Percentiles rank a stretch among this genome's conserved stretches.
These are phyloP conservation scores for Hypomecis punctinalis DNA, from an alignment of 2,888 invertebrate genomes.

Conservation along the genomic window DNA sequence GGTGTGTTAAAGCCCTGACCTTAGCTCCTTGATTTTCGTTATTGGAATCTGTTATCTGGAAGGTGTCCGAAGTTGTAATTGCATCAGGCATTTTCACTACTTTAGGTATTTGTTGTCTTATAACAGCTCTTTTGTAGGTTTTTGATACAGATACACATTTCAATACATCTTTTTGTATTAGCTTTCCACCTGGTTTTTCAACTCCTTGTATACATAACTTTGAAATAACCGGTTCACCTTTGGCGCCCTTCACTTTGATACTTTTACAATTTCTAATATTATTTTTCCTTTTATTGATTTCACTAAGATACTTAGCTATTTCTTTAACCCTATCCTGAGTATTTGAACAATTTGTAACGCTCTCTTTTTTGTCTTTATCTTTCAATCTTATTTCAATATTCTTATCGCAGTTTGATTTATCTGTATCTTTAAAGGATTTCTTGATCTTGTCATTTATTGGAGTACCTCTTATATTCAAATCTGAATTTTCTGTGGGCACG, in stretches of 20 bases:
- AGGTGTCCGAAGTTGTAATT: conserved; percentile 8
- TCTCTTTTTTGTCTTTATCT: neutral
- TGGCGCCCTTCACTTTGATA: conserved; percentile 28
- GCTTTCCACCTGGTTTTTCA: conserved; percentile 70
- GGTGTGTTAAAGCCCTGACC: conserved; percentile 11
- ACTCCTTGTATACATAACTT: conserved; percentile 70
- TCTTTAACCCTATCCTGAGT: conserved; percentile 21
- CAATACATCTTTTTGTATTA: conserved; percentile 7
- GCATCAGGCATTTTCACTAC: conserved; percentile 7
- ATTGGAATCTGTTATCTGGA: conserved; percentile 27
- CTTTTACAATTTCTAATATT: conserved; percentile 19
- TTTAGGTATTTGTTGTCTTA: conserved; percentile 30
- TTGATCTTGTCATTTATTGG: neutral
- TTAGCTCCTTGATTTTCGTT: conserved; percentile 8
- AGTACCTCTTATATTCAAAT: neutral
- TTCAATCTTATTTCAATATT: neutral
- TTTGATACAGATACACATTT: conserved; percentile 44
- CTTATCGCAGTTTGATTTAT: neutral
- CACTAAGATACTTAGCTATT: conserved; percentile 25
- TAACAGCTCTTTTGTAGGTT: conserved; percentile 57
- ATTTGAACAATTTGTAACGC: neutral
- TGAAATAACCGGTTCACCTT: conserved; percentile 49
- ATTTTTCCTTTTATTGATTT: conserved; percentile 32
- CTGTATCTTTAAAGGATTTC: neutral
- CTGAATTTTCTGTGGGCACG: no score